Evolutionary conservation across 1,140 invertebrate genomes (phyloP), one percentile per base, ranked within the genome.

Genomic region (Dufourea novaeangliae): DNA sequence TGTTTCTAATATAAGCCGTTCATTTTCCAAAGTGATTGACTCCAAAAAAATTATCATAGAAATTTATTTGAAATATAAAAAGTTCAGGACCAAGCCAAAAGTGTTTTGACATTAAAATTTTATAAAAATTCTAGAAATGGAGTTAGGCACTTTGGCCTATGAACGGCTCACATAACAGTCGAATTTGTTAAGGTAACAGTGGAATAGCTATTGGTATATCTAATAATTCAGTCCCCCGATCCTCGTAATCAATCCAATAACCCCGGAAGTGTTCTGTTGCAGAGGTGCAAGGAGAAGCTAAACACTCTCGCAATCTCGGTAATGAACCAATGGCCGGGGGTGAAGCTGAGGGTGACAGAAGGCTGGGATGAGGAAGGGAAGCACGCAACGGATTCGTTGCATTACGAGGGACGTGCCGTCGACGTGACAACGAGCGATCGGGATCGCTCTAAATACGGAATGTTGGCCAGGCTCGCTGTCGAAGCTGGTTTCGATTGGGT

Each of bases 401-500:
- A 99, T 92, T 99, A 99, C 93, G 98, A 99, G 91, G 98, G 98
- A 7, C 94, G 98, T 17, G 98, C 98, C 1, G 97, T 99, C 44
- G 98, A 99, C 93, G 96, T 99, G 79, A 98, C 97, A 29, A 99
- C 98, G 64, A 97, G 96, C 62, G 98, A 99, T 93, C 94, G 96
- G 27, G 98, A 99, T 92, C 93, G 96, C 46, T 95, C 96, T 87
- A 99, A 99, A 93, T 97, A 98, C 91, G 98, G 98, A 54, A 98
- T 99, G 97, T 93, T 99, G 78, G 98, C 98, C 0, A 93, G 98
- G 46, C 94, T 99, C n/a, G 98, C 98, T 0, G 97, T 98, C 29
- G 97, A 99, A 91, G 98, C 98, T 14, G 98, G 98, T 83, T 99
- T 99, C 94, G 98, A 99, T 94, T 99, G 98, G 98, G 98, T 99